phyloP scores from a whole-genome alignment of 2,888 invertebrate genomes.

The Cephus pulcher region DNA sequence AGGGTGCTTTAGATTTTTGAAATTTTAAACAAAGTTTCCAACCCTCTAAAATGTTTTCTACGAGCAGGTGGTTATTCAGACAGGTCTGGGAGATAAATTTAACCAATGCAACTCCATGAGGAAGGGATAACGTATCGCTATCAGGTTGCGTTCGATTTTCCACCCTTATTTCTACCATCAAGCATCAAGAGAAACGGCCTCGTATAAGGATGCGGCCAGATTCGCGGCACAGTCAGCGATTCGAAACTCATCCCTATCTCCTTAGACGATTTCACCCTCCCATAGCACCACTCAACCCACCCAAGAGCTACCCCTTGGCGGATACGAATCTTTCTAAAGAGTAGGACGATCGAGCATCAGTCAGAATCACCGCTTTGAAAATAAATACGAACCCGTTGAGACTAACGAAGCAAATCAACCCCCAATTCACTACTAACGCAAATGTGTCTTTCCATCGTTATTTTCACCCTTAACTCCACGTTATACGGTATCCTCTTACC shows the following conservation, averaged over 20 bases:
- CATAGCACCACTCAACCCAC: background rate
- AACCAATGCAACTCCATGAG: background rate
- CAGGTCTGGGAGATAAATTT: background rate
- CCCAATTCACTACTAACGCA: background rate
- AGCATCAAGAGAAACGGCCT: background rate
- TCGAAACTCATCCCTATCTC: background rate
- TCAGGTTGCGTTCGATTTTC: background rate
- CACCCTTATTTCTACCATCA: background rate
- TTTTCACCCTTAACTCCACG: background rate
- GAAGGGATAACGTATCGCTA: background rate
- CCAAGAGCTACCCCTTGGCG: background rate
- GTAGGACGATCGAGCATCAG: background rate
- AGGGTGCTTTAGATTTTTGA: background rate
- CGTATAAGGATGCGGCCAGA: slow-evolving; percentile 1
- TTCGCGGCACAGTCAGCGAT: background rate
- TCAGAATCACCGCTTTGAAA: slow-evolving; percentile 1
- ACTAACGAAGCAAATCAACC: background rate
- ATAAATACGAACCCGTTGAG: background rate
- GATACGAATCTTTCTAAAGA: background rate
- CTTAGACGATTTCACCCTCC: background rate
- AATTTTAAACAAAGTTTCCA: background rate
- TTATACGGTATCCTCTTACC: background rate
- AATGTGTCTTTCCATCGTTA: background rate
- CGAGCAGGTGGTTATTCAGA: background rate
- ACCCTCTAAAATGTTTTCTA: background rate